These are phyloP conservation scores for Diarsia brunnea DNA, from an alignment of 2,888 invertebrate species.

Conservation along the genomic window DNA sequence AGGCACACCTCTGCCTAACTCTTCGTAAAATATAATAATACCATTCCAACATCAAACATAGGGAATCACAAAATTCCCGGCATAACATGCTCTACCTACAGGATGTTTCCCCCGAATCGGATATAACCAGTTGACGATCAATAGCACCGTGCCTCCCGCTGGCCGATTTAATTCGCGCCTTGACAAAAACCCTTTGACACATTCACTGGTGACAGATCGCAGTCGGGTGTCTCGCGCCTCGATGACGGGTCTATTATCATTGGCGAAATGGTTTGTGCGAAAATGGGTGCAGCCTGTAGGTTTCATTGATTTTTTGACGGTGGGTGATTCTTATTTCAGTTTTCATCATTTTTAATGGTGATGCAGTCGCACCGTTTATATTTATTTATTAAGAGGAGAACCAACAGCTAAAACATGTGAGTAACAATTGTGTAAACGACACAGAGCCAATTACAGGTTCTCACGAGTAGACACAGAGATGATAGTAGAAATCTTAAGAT, in stretches of 20 bases:
- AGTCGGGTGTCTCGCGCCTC: slow-evolving; percentile 85
- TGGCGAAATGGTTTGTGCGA: slow-evolving; percentile 69
- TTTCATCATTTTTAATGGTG: background rate
- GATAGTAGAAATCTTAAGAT: too few relatives aligned
- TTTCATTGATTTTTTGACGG: slow-evolving; percentile 51
- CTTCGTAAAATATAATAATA: background rate
- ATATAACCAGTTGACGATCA: slow-evolving; percentile 81
- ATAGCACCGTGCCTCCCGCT: slow-evolving; percentile 85
- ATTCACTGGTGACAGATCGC: slow-evolving; percentile 86
- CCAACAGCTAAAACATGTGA: too few relatives aligned
- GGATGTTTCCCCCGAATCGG: slow-evolving; percentile 52
- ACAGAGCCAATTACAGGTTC: too few relatives aligned
- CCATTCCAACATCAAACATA: background rate
- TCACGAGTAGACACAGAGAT: too few relatives aligned
- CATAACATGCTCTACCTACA: slow-evolving; percentile 30
- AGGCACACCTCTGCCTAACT: too few relatives aligned
- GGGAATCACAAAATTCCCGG: background rate
- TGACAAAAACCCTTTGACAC: slow-evolving; percentile 88
- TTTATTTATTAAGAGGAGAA: too few relatives aligned
- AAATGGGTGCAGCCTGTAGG: slow-evolving; percentile 55
- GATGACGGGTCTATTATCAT: slow-evolving; percentile 84
- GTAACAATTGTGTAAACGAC: too few relatives aligned
- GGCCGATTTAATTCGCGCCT: slow-evolving; percentile 87
- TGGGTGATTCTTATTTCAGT: background rate
- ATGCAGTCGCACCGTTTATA: too few relatives aligned